A percentile compares a stretch with the other conserved stretches of the same genome.
phyloP scores from a whole-genome alignment of 1,140 invertebrate species.

The Drosophila virilis region DNA sequence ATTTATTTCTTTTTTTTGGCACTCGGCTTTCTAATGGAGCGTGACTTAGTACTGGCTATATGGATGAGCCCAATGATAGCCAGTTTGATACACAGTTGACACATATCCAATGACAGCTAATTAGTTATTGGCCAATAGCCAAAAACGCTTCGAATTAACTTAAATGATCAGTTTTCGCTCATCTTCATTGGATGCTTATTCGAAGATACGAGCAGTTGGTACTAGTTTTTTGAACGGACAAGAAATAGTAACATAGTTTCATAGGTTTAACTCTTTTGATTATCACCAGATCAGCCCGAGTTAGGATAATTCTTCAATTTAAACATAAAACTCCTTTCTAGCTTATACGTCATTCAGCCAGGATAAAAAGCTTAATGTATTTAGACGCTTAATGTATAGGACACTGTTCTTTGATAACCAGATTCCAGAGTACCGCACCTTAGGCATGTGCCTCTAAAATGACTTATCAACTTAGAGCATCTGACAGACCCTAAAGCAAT shows the following conservation, averaged over 20 bases:
- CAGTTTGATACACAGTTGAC: conserved; percentile 49
- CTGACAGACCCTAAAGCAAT: conserved; percentile 73
- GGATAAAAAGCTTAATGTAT: too few relatives aligned
- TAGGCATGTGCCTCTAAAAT: conserved; percentile 27
- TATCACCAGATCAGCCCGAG: too few relatives aligned
- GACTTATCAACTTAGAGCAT: conserved; percentile 70
- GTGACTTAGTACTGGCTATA: conserved; percentile 56
- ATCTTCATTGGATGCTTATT: too few relatives aligned
- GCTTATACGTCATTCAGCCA: too few relatives aligned
- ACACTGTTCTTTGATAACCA: neutral
- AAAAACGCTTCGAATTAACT: neutral
- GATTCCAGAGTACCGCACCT: neutral
- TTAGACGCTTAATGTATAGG: neutral
- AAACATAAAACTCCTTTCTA: too few relatives aligned
- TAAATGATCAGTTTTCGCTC: too few relatives aligned
- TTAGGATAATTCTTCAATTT: too few relatives aligned
- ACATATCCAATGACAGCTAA: conserved; percentile 51
- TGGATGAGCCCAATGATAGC: conserved; percentile 54
- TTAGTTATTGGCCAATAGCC: conserved; percentile 14
- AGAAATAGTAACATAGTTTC: too few relatives aligned
- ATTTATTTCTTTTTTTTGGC: conserved; percentile 35
- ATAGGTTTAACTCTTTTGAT: too few relatives aligned
- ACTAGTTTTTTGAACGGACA: too few relatives aligned
- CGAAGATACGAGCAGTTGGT: neutral
- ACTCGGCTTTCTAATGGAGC: conserved; percentile 70